phyloP scores from a whole-genome alignment of 2,797 vertebrate species.

The Coregonus sp. region DNA sequence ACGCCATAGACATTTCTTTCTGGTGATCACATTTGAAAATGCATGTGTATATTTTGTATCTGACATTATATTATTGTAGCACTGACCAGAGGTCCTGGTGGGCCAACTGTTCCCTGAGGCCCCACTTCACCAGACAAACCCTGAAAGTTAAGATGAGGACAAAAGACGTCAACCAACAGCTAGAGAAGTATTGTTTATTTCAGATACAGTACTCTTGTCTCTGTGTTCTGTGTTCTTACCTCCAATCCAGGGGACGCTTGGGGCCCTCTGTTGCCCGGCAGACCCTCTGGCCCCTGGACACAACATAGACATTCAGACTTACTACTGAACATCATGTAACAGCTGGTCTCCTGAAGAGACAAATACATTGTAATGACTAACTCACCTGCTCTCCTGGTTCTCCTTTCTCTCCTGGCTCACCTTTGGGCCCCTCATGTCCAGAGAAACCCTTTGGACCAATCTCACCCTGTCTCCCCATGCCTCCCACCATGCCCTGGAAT shows the following conservation, averaged over 20 bases:
- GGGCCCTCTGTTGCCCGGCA: conserved; percentile 62
- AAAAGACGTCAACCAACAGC: background rate
- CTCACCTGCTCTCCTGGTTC: conserved; percentile 58
- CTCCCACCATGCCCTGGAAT: conserved; percentile 68
- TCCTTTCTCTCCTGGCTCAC: conserved; percentile 67
- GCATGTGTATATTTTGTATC: background rate
- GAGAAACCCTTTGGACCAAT: conserved; percentile 65
- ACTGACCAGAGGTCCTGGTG: conserved; percentile 72
- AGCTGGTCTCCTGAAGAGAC: background rate
- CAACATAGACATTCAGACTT: background rate
- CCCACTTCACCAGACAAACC: conserved; percentile 72
- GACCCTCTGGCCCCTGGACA: conserved; percentile 70
- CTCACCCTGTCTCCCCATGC: conserved; percentile 57
- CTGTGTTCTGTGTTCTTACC: conserved; percentile 51
- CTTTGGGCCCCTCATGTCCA: conserved; percentile 68
- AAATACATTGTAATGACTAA: background rate
- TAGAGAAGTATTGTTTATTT: too few relatives aligned
- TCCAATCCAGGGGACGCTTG: conserved; percentile 60
- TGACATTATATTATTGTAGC: background rate
- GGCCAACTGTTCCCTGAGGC: conserved; percentile 63
- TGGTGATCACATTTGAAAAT: background rate
- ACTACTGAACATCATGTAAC: background rate
- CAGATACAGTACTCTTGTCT: background rate
- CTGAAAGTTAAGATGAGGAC: conserved; percentile 49
- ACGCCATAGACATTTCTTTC: background rate